Evolutionary conservation across 2,888 invertebrate genomes (phyloP).

Genomic region (Yponomeuta cagnagella): DNA sequence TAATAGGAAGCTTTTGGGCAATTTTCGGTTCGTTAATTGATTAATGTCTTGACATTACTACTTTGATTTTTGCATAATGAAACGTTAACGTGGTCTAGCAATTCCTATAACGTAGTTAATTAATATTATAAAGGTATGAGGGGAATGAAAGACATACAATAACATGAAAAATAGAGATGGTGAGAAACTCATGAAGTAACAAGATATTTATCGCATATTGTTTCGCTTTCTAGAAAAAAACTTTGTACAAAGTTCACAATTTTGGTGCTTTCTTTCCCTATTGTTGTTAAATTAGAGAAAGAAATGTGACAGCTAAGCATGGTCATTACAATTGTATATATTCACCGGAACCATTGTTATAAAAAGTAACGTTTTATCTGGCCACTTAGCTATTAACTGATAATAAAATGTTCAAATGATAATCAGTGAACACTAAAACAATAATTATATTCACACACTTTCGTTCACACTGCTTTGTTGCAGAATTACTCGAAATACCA

Average conservation of each 20-base stretch:
- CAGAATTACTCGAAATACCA: not conserved
- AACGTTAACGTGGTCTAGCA: no score
- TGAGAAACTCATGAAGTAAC: no score
- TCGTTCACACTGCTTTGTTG: not conserved
- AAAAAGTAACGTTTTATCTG: not conserved
- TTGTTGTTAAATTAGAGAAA: not conserved
- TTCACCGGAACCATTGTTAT: slow-evolving; percentile 1
- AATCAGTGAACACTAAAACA: not conserved
- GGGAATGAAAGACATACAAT: no score
- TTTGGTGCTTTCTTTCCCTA: not conserved
- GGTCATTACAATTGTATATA: not conserved
- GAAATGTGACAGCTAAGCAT: not conserved
- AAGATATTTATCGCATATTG: not conserved
- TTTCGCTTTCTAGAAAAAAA: not conserved
- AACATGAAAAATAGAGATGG: no score
- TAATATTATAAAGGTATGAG: no score
- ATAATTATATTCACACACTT: not conserved
- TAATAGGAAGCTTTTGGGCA: not conserved
- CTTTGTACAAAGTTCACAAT: not conserved
- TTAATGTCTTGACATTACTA: not conserved
- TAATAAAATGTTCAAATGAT: not conserved
- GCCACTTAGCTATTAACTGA: not conserved
- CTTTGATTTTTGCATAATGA: not conserved
- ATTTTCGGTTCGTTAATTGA: not conserved
- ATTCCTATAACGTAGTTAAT: no score